Evolutionary conservation across 2,797 vertebrate species (phyloP).

Genomic region (Echiichthys vipera): DNA sequence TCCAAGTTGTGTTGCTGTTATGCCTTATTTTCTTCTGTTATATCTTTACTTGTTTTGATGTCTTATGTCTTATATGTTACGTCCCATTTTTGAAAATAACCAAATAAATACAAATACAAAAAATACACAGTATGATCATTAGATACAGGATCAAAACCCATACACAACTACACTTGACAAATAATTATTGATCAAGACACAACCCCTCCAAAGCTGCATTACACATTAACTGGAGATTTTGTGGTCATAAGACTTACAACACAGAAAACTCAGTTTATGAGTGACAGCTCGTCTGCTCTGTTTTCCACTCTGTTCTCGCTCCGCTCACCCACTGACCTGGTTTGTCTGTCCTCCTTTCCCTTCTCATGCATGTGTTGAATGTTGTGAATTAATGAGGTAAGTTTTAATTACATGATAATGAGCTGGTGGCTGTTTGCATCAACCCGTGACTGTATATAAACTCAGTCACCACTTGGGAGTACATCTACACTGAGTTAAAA

Average conservation of each 20-base stretch:
- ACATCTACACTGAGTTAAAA: too few species aligned
- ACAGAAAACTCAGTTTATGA: neutral
- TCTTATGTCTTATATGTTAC: too few species aligned
- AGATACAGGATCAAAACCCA: neutral
- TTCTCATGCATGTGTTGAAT: neutral
- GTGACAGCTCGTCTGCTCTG: neutral
- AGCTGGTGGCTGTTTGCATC: neutral
- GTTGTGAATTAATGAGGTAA: neutral
- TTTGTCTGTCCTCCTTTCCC: neutral
- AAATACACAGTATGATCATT: neutral
- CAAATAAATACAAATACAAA: too few species aligned
- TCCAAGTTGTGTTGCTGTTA: too few species aligned
- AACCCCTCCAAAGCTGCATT: neutral
- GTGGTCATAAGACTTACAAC: neutral
- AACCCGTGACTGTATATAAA: neutral
- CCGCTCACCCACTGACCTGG: constrained; percentile 18
- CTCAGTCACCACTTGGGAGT: too few species aligned
- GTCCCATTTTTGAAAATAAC: too few species aligned
- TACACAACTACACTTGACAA: neutral
- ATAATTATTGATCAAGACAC: neutral
- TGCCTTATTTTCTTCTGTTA: too few species aligned
- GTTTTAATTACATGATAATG: neutral
- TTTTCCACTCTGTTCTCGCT: neutral
- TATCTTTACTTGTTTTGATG: too few species aligned
- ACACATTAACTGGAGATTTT: neutral